Base-by-base conservation (phyloP, 2,888 invertebrate genomes). In the Drosophila mulleri region DNA sequence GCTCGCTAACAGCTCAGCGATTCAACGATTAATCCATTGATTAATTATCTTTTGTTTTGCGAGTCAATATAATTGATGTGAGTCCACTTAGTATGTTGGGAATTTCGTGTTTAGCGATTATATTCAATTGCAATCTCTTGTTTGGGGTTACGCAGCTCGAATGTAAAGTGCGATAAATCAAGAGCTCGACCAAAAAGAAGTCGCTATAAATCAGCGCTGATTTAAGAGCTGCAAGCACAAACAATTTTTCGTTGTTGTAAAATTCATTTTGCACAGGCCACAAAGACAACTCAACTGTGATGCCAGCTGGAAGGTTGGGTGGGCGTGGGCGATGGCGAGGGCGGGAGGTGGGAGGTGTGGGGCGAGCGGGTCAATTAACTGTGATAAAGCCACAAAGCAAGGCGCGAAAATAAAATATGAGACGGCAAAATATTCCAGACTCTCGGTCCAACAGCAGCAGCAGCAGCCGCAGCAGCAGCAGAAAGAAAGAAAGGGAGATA, bases 121-220 rank as follows among this genome's bases (percentile, higher is more conserved):
- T 67, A 67, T 66, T 56, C 59, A 75, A 67, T 67, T 62, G 62
- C 35, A 73, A 67, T 73, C 63, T 67, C 39, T 54, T 64, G 62
- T 47, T 39, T 59, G 37, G 68, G 78, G 60, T 60, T 68, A 78
- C 54, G 66, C 73, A 35, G 66, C 54, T 59, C 54, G 56, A 67
- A 63, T 48, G 41, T 47, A 67, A 78, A 41, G 53, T 56, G 32
- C 48, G 59, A 67, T 78, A 74, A 75, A 75, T 78, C 59, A 75
- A 57, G 48, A 5, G 57, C n/a, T 68, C 18, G 52, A 14, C 57
- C 60, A 68, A 35, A 35, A 50, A 50, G 78, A 78, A 78, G 57
- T 57, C 48, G 56, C 63, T 62, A 75, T 78, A 78, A 75, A 75
- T 75, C 68, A 76, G 68, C 20, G 74, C 57, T 78, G 62, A 75